Evolutionary conservation across 2,113 vertebrate species (phyloP).

Genomic region (Chaetura pelagica): DNA sequence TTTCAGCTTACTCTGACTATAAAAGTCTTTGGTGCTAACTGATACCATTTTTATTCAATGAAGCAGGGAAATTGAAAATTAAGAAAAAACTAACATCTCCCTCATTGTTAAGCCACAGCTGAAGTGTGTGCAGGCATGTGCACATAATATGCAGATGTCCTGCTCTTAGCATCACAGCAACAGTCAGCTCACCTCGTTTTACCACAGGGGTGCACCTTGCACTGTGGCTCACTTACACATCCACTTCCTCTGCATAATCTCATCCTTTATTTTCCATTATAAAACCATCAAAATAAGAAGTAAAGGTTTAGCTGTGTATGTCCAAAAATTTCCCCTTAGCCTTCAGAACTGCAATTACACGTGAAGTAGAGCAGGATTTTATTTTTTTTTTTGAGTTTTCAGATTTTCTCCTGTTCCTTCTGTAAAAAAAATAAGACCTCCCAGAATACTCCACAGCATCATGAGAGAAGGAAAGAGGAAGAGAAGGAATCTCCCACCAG

Average conservation of each 20-base stretch:
- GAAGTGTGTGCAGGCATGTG: fast-evolving
- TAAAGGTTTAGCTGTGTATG: background rate
- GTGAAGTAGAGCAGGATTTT: background rate
- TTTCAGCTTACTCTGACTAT: background rate
- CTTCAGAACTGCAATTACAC: background rate
- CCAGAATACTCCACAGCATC: background rate
- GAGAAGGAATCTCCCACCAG: background rate
- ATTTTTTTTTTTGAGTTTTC: background rate
- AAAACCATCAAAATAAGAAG: background rate
- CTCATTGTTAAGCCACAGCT: fast-evolving
- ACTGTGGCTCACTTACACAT: background rate
- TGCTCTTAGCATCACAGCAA: background rate
- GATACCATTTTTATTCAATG: background rate
- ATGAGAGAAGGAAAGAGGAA: background rate
- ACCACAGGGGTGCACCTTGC: background rate
- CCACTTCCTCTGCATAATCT: background rate
- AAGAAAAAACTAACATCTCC: background rate
- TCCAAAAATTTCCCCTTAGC: background rate
- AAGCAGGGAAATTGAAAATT: background rate
- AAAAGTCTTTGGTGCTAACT: background rate
- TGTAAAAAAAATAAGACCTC: background rate
- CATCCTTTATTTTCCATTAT: background rate
- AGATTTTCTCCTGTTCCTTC: background rate
- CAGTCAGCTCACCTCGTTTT: background rate
- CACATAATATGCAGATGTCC: background rate